These are phyloP conservation scores for Oedothorax gibbosus DNA, from an alignment of 1,140 invertebrate genomes.

Conservation along the genomic window DNA sequence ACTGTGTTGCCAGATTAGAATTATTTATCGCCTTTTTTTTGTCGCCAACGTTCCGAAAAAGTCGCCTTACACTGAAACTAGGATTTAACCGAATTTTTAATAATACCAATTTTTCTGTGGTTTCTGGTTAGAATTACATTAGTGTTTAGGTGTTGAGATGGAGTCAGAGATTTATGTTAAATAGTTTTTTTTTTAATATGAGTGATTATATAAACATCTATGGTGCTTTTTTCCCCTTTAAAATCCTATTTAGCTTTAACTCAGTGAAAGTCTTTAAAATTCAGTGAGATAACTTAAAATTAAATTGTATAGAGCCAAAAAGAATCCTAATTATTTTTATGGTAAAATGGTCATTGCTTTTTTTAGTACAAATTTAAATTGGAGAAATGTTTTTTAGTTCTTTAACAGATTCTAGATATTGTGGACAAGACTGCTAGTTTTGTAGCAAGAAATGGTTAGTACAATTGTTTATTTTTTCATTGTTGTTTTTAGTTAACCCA, in stretches of 20 bases:
- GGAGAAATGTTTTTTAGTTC: neutral
- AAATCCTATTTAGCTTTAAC: neutral
- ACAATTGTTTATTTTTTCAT: neutral
- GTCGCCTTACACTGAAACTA: no score
- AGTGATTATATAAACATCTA: no score
- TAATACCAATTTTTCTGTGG: no score
- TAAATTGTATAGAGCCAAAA: neutral
- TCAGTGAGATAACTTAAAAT: fast-evolving
- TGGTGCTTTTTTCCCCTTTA: neutral
- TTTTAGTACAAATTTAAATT: neutral
- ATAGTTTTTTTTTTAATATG: no score
- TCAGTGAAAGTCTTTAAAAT: neutral
- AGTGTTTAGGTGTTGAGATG: no score
- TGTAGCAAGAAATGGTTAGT: constrained; percentile 91
- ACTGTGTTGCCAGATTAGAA: no score
- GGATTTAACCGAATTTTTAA: no score
- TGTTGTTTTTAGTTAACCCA: neutral
- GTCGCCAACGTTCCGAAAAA: no score
- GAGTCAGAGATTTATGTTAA: no score
- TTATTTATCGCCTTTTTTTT: no score
- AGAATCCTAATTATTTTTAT: neutral
- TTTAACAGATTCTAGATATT: constrained; percentile 78
- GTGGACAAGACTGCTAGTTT: constrained; percentile 99
- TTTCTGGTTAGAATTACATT: no score
- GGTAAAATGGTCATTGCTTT: neutral